A percentile compares a stretch with the other conserved stretches of the same genome.
Evolutionary conservation across 2,888 invertebrate genomes (phyloP).

Genomic region (Leptopilina myrica): DNA sequence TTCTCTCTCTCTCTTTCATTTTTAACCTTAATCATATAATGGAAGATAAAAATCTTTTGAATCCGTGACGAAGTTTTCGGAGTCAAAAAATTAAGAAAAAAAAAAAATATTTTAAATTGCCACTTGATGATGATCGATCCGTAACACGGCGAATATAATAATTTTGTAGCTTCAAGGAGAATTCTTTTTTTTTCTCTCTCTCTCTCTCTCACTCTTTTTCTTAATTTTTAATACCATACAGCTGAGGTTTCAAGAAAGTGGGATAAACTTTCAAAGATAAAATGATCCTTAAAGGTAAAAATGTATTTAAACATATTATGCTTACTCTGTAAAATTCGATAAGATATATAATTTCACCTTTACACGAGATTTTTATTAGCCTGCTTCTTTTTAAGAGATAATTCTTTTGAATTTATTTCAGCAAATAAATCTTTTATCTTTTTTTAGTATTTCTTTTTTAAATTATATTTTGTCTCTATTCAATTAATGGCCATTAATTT

Average conservation of each 20-base stretch:
- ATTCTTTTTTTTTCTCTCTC: neutral
- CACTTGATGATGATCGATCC: slow-evolving; percentile 25
- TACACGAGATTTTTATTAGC: too few species aligned
- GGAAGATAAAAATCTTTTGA: slow-evolving; percentile 6
- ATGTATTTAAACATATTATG: slow-evolving; percentile 1
- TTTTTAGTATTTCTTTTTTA: too few species aligned
- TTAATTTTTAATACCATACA: neutral
- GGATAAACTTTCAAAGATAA: slow-evolving; percentile 15
- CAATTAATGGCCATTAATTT: too few species aligned
- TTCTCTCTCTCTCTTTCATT: neutral
- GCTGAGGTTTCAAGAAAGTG: slow-evolving; percentile 34
- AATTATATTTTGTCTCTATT: too few species aligned
- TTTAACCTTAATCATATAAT: slow-evolving; percentile 14
- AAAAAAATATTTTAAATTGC: slow-evolving; percentile 10
- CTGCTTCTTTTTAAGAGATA: too few species aligned
- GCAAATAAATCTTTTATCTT: too few species aligned
- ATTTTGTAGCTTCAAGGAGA: slow-evolving; percentile 20
- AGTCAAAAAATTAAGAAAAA: neutral
- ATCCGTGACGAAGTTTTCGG: neutral
- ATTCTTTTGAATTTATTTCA: too few species aligned
- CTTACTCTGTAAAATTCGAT: neutral
- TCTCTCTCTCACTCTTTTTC: neutral
- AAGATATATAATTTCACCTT: neutral
- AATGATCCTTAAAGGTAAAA: slow-evolving; percentile 1
- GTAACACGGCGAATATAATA: neutral